Evolutionary conservation across 2,797 vertebrate genomes (phyloP).

Genomic region (Siniperca undulata): DNA sequence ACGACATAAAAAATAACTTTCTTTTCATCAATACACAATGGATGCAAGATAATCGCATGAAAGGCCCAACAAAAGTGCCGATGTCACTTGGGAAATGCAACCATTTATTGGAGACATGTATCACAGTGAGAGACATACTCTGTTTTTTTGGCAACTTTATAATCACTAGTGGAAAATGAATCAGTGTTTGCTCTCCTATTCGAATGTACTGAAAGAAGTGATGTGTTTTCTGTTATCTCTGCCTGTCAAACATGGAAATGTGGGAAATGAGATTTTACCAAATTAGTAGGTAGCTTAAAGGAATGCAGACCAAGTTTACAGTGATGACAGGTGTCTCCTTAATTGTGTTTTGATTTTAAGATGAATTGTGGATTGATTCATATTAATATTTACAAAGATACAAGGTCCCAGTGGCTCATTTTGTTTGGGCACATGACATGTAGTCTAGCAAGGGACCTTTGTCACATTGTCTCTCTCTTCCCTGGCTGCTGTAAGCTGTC

Average conservation of each 20-base stretch:
- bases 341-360: conserved; percentile 29
- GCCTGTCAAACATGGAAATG: conserved; percentile 61
- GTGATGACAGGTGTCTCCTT: conserved; percentile 38
- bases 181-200: conserved; percentile 64
- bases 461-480: background rate
- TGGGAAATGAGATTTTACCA: conserved; percentile 58
- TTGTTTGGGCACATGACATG: background rate
- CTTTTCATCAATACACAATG: background rate
- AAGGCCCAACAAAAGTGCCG: conserved; percentile 6
- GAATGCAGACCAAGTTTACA: conserved; percentile 13
- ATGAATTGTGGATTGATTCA: conserved; percentile 20
- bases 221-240: conserved; percentile 51
- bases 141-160: conserved; percentile 62
- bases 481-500: background rate
- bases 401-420: background rate
- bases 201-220: conserved; percentile 46
- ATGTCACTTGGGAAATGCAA: conserved; percentile 38
- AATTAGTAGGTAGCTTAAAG: conserved; percentile 47
- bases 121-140: conserved; percentile 48
- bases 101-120: conserved; percentile 47
- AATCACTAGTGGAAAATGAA: conserved; percentile 69
- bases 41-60: conserved; percentile 2
- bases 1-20: background rate
- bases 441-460: background rate
- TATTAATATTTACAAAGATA: conserved; percentile 30